A percentile compares a stretch with the other conserved stretches of the same genome.
Conservation (phyloP, 2,113 vertebrate species). For the Meriones unguiculatus region DNA sequence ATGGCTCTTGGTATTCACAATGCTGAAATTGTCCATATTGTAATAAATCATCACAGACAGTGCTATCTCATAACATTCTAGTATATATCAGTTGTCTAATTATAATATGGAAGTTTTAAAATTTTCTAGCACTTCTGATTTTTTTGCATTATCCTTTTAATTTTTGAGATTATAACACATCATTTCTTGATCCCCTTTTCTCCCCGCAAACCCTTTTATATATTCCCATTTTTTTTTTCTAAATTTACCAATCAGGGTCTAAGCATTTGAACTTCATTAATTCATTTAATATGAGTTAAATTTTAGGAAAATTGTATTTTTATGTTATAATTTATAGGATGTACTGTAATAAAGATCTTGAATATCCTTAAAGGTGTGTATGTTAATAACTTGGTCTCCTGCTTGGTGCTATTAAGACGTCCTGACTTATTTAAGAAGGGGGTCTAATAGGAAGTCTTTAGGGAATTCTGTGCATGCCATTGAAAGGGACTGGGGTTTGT, state of each 20-base stretch:
- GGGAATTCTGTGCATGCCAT: too few relatives aligned
- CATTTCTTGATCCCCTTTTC: neutral
- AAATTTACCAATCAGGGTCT: constrained; percentile 12
- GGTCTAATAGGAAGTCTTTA: neutral
- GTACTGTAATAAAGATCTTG: neutral
- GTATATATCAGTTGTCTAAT: neutral
- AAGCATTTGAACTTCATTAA: neutral
- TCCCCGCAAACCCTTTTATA: neutral
- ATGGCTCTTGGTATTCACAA: neutral
- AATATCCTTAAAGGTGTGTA: neutral
- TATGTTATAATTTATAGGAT: neutral
- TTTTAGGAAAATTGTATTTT: neutral
- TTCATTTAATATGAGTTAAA: neutral
- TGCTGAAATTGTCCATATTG: neutral
- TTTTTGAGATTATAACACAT: neutral
- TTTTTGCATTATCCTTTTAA: neutral
- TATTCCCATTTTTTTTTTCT: neutral
- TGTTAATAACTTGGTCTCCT: neutral
- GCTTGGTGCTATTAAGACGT: neutral
- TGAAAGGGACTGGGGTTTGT: neutral
- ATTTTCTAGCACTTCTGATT: neutral
- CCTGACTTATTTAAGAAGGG: neutral
- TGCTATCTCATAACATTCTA: neutral
- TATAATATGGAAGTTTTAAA: constrained; percentile 1
- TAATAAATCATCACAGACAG: neutral